phyloP scores from a whole-genome alignment of 2,888 invertebrate species.

The Priocnemis perturbator region DNA sequence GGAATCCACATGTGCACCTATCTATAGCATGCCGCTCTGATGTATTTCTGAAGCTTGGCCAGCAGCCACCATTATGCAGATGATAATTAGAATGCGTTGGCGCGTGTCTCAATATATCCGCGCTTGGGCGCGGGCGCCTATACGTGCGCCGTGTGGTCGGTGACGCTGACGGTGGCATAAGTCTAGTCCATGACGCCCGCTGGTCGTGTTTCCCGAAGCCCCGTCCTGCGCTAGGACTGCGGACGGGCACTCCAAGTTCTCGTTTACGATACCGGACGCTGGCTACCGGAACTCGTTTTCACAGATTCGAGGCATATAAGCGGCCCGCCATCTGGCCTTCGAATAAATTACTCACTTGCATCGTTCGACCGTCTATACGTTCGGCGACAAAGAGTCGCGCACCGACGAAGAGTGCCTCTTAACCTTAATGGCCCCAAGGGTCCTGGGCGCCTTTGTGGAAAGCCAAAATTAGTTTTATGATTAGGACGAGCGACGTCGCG shows the following conservation, averaged over 20 bases:
- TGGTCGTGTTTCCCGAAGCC: not conserved
- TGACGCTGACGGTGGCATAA: not conserved
- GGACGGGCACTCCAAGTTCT: not conserved
- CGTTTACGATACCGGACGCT: conserved; percentile 28
- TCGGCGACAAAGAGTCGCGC: not conserved
- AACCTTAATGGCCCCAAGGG: too few relatives aligned
- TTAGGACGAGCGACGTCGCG: too few relatives aligned
- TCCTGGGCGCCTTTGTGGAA: too few relatives aligned
- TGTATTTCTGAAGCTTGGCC: conserved; percentile 75
- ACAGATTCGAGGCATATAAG: conserved; percentile 34
- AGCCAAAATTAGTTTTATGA: too few relatives aligned
- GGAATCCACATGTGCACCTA: conserved; percentile 63
- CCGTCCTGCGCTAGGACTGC: not conserved
- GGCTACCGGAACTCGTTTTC: conserved; percentile 25
- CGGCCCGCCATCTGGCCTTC: conserved; percentile 5
- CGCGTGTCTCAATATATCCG: conserved; percentile 75
- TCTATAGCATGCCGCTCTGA: conserved; percentile 69
- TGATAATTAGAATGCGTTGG: conserved; percentile 76
- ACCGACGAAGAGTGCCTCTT: conserved; percentile 1
- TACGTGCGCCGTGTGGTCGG: not conserved
- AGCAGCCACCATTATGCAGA: conserved; percentile 74
- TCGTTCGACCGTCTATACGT: too few relatives aligned
- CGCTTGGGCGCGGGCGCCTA: conserved; percentile 47
- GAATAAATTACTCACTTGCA: not conserved
- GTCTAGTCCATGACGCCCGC: not conserved